phyloP scores from a whole-genome alignment of 1,140 invertebrate genomes.

The Drosophila biarmipes region DNA sequence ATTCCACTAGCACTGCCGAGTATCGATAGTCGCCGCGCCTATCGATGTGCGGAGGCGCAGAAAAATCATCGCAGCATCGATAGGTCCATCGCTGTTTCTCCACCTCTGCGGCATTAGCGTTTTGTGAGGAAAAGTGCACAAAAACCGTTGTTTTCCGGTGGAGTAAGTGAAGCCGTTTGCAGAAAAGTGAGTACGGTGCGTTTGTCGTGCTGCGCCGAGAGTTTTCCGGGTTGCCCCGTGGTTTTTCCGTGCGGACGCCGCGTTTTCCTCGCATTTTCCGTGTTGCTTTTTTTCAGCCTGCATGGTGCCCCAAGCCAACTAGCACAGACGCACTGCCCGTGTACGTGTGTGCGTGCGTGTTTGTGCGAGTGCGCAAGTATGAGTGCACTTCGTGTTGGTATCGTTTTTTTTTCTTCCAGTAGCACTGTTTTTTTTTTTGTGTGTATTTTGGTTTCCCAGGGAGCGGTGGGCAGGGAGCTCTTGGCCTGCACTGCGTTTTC shows the following conservation, averaged over 20 bases:
- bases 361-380: slow-evolving; percentile 5
- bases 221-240: background rate
- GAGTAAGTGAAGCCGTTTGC: slow-evolving; percentile 16
- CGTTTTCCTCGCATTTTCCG: background rate
- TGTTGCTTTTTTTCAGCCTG: slow-evolving; percentile 3
- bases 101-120: slow-evolving; percentile 8
- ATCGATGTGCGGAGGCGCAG: background rate
- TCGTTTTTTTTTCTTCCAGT: slow-evolving; percentile 22
- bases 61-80: slow-evolving; percentile 4
- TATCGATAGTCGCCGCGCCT: background rate
- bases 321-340: background rate
- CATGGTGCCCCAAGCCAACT: slow-evolving; percentile 29
- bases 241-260: background rate
- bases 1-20: background rate
- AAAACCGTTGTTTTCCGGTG: slow-evolving; percentile 20
- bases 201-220: no score
- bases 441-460: no score
- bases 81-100: background rate
- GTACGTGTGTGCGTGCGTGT: background rate
- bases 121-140: slow-evolving; percentile 25
- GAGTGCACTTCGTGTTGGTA: slow-evolving; percentile 23
- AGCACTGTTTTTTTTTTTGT: background rate
- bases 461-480: background rate
- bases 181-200: slow-evolving; percentile 26
- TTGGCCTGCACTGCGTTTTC: background rate